Base-by-base conservation (phyloP, 2,113 vertebrate genomes). In the Prinia subflava region DNA sequence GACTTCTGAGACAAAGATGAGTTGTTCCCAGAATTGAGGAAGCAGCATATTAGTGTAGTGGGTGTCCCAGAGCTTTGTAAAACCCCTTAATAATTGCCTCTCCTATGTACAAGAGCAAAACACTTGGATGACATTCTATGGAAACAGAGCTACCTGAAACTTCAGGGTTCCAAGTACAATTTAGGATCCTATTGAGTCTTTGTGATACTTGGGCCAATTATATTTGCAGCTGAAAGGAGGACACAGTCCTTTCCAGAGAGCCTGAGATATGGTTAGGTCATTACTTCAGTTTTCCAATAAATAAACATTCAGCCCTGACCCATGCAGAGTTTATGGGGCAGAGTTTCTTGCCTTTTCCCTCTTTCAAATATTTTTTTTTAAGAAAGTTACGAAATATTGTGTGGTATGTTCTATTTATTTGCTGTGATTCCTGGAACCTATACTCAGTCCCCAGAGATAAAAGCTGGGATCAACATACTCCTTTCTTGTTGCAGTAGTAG, bases 101-200 rank as follows among this genome's bases (percentile, higher is more conserved):
- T 81, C 52, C 79, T 56, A 37, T 41, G 41, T 56, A 53, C 41
- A 71, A 78, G 41, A 69, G n/a, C 11, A 62, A 77, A 92, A 92
- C 1, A 42, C 73, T 83, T 68, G 15, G 0, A 56, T n/a, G 30
- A 33, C 25, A 22, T 71, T 94, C 90, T 92, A 5, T 53, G 41
- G 92, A 94, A 93, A 90, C 44, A 77, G 83, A 79, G 35, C 47
- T 62, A 82, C 59, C 30, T 24, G 59, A 94, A 94, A 86, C 86
- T 81, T 92, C 79, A 80, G 82, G 93, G 90, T 83, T 95, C 78
- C 82, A 92, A 77, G 73, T 11, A 70, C 69, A 88, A 89, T 86
- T 93, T 83, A 60, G 83, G 88, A 90, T 87, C 92, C 92, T 86
- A 59, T 37, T 83, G 94, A 96, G 96, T 42, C 68, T 97, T 96